Conservation (phyloP, 2,113 vertebrate species). For the Furnarius figulus region DNA sequence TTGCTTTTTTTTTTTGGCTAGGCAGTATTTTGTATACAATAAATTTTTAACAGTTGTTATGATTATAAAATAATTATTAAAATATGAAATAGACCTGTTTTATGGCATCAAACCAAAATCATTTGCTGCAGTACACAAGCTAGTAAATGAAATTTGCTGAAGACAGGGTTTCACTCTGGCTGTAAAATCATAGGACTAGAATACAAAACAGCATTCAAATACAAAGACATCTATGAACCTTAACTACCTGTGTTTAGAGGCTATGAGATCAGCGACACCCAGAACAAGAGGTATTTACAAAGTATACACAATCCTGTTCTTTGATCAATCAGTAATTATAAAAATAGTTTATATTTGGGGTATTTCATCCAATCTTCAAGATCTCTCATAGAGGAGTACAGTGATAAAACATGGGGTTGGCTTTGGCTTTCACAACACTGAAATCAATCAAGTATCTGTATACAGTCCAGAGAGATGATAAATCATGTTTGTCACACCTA, state of each 20-base stretch:
- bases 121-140: background rate
- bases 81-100: accelerated
- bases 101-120: background rate
- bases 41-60: background rate
- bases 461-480: background rate
- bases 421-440: background rate
- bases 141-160: background rate
- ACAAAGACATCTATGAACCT: background rate
- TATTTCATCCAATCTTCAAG: background rate
- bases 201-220: background rate
- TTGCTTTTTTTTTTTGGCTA: background rate
- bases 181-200: background rate
- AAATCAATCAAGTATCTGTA: conserved; percentile 1
- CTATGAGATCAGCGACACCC: background rate
- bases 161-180: background rate
- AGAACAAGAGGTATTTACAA: background rate
- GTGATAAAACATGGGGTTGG: background rate
- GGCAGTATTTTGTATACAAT: background rate
- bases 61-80: background rate
- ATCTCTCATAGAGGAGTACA: background rate
- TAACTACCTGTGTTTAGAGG: background rate
- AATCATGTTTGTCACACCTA: conserved; percentile 9
- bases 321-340: background rate
- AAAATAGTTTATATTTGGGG: background rate
- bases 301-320: background rate